Evolutionary conservation across 2,113 vertebrate species (phyloP).

Genomic region (Clarias gariepinus): DNA sequence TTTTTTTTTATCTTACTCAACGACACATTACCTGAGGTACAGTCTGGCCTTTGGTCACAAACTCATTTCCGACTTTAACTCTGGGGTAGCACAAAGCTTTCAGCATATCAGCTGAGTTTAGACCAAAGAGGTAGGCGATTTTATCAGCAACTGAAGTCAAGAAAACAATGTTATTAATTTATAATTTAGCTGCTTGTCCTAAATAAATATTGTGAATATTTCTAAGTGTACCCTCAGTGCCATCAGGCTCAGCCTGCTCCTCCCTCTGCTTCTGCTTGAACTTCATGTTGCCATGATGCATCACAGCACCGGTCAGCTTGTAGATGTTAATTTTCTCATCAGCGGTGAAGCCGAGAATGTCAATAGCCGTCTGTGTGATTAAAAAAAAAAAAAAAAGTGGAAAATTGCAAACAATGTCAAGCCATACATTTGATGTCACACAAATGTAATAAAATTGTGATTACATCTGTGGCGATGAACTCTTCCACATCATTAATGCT

Average conservation of each 20-base stretch:
- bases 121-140: no score
- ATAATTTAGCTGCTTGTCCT: background rate
- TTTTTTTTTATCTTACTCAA: no score
- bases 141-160: no score
- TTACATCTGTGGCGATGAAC: no score
- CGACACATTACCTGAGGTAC: constrained; percentile 57
- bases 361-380: constrained; percentile 66
- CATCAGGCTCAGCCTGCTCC: constrained; percentile 87
- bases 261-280: constrained; percentile 89
- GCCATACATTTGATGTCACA: no score
- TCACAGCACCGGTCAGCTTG: constrained; percentile 85
- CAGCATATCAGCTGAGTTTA: no score
- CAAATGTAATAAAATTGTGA: background rate
- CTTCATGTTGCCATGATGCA: constrained; percentile 90
- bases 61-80: no score
- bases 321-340: constrained; percentile 82
- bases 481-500: no score
- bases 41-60: constrained; percentile 61
- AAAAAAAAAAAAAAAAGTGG: background rate
- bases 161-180: background rate
- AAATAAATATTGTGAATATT: background rate
- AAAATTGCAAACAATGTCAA: background rate
- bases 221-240: constrained; percentile 78
- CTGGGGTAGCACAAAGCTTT: no score
- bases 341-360: constrained; percentile 76